Percentiles rank a stretch among this genome's conserved stretches.
Evolutionary conservation across 2,113 vertebrate genomes (phyloP).

Genomic region (Clarias macrocephalus): DNA sequence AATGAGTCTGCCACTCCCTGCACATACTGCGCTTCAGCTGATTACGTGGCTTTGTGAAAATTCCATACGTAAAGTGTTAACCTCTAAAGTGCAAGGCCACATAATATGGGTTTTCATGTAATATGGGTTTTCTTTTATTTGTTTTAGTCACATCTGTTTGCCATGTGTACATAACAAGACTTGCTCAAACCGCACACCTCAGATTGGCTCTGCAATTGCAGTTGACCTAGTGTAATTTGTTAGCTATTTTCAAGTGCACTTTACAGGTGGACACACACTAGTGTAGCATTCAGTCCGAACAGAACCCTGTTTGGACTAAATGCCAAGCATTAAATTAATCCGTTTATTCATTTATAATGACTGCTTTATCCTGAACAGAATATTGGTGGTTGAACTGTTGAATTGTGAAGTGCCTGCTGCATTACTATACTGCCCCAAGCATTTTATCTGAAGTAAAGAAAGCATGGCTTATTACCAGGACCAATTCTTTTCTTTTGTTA

Average conservation of each 20-base stretch:
- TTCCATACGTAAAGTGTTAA: constrained; percentile 38
- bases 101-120: constrained; percentile 24
- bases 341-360: background rate
- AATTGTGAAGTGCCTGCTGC: background rate
- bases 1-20: constrained; percentile 26
- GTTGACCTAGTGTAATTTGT: background rate
- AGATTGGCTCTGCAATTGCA: background rate
- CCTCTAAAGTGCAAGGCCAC: constrained; percentile 28
- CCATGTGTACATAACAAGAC: background rate
- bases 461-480: background rate
- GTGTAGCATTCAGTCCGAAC: background rate
- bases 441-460: background rate
- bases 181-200: background rate
- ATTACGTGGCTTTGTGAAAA: constrained; percentile 43
- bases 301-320: background rate
- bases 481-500: background rate
- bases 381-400: background rate
- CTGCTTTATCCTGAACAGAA: background rate
- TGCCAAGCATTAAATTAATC: background rate
- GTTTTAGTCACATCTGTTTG: background rate
- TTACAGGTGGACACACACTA: background rate
- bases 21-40: constrained; percentile 42
- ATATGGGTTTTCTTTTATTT: background rate
- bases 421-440: background rate
- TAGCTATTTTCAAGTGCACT: background rate